Evolutionary conservation across 2,888 invertebrate species (phyloP), one percentile per base, ranked within the genome.

Genomic region (Mycalesis mineus): DNA sequence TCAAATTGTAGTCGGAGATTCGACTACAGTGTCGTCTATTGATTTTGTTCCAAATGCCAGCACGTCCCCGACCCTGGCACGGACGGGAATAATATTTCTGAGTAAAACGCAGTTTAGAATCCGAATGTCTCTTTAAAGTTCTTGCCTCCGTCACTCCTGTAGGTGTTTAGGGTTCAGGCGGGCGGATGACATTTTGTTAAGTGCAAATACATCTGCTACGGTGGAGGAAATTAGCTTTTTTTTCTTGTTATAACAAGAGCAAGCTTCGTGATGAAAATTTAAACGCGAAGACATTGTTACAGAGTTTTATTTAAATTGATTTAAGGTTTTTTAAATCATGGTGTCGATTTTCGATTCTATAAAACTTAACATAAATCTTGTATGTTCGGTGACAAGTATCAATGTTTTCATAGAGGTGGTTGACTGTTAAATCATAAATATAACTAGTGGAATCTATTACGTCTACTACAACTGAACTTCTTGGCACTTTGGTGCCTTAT

Each of bases 21-120:
- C 14, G 50, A 54, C 69, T 74, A 72, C 72, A 75, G 76, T 72
- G 72, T 72, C 70, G 68, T 67, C 75, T 80, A 82, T 82, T 80
- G 82, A 82, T 82, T 82, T 75, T 76, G 73, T 71, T 68, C 50
- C 74, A 70, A 75, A 78, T 75, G 73, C 70, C 70, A 65, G 67
- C 74, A 74, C 75, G 75, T 74, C 68, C 65, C 65, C 58, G 57
- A 64, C 66, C 65, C 63, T 60, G 65, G 60, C 58, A 57, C 65
- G 61, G 63, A 56, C 65, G 51, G 69, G 71, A 69, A 69, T 69
- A 64, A 70, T 70, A 71, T 71, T 65, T 65, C 63, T 57, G 45
- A 55, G 62, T 57, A 62, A 63, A 64, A 60, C 62, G 64, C 60
- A 57, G 62, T 52, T 68, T 67, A 65, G 65, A 63, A 61, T 66